A percentile compares a stretch with the other conserved stretches of the same genome.
Conservation (phyloP, 2,797 vertebrate species). For the Caiman crocodilus region DNA sequence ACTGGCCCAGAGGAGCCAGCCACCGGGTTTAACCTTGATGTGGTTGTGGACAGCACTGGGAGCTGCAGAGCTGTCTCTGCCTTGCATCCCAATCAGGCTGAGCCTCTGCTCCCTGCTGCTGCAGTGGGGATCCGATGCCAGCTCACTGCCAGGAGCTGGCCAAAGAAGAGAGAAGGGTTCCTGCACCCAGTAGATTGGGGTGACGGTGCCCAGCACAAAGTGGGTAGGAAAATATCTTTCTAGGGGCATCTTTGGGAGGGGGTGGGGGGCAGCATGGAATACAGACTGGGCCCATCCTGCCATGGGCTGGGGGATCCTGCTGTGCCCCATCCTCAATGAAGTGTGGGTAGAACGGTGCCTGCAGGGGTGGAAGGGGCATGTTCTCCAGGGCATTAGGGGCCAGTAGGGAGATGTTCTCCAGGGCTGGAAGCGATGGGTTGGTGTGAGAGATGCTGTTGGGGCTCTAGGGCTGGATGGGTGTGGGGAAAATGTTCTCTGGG, state of each 20-base stretch:
- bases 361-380: background rate
- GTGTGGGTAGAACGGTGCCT: background rate
- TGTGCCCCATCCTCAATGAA: too few relatives aligned
- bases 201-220: background rate
- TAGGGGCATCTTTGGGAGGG: background rate
- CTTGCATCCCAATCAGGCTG: background rate
- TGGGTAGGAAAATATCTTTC: background rate
- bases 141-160: background rate
- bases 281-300: background rate
- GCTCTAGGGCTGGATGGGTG: background rate
- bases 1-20: background rate
- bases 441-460: background rate
- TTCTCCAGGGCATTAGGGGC: too few relatives aligned
- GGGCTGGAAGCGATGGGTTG: background rate
- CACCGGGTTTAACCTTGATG: background rate
- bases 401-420: too few relatives aligned
- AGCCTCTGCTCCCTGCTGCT: background rate
- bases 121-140: background rate
- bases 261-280: background rate
- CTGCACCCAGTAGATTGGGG: background rate
- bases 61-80: background rate
- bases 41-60: background rate
- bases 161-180: background rate
- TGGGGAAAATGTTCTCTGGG: background rate
- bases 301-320: background rate